A percentile compares a stretch with the other conserved stretches of the same genome.
These are phyloP conservation scores for Eospalax fontanierii DNA, from an alignment of 2,797 vertebrate species.

Conservation along the genomic window DNA sequence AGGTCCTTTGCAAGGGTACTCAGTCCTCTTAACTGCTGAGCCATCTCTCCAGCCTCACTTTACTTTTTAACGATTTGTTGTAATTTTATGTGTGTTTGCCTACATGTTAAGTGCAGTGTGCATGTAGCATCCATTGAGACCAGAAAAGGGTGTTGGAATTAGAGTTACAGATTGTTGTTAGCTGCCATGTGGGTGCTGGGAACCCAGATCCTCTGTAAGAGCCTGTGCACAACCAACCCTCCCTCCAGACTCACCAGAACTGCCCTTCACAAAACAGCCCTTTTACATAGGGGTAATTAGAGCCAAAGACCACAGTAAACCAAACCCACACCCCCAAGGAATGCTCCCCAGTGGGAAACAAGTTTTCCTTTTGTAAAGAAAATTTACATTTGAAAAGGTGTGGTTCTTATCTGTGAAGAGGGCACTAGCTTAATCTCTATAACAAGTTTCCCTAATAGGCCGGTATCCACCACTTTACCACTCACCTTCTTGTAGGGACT, in stretches of 20 bases:
- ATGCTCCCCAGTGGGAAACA: background rate
- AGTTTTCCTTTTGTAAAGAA: constrained; percentile 28
- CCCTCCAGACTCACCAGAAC: background rate
- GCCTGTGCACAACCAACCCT: background rate
- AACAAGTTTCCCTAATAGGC: background rate
- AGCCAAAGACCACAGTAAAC: background rate
- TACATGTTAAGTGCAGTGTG: too few relatives aligned
- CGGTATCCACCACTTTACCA: background rate
- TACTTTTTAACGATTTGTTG: too few relatives aligned
- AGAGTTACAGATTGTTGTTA: too few relatives aligned
- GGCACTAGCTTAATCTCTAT: background rate
- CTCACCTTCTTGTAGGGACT: background rate
- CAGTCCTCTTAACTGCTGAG: too few relatives aligned
- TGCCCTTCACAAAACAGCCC: background rate
- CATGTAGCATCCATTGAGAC: too few relatives aligned
- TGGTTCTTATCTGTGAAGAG: background rate
- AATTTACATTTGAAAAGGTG: background rate
- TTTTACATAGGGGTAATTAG: background rate
- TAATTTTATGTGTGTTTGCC: too few relatives aligned
- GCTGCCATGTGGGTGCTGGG: too few relatives aligned
- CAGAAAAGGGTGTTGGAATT: too few relatives aligned
- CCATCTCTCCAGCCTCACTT: too few relatives aligned
- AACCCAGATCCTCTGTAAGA: too few relatives aligned
- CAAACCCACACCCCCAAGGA: background rate
- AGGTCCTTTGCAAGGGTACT: too few relatives aligned